phyloP scores from a whole-genome alignment of 2,888 invertebrate genomes.

The Andrena praecox region DNA sequence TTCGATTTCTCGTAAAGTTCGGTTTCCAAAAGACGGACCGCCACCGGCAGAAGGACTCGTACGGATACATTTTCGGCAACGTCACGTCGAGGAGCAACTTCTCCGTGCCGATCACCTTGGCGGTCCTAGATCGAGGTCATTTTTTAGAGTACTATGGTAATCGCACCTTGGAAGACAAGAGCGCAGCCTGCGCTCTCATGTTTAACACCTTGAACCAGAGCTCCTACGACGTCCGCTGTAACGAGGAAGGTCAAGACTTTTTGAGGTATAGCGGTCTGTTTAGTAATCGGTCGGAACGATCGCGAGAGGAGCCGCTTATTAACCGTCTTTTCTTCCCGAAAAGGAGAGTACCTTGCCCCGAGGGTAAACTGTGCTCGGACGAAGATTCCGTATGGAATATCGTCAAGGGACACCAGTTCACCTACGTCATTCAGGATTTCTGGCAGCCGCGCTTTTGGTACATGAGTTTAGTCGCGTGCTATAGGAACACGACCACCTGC shows the following conservation, averaged over 20 bases:
- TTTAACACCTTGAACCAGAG: slow-evolving; percentile 92
- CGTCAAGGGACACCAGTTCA: slow-evolving; percentile 95
- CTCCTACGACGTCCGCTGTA: slow-evolving; percentile 94
- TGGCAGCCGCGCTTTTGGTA: slow-evolving; percentile 98
- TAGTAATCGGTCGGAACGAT: too few relatives aligned
- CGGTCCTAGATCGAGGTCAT: slow-evolving; percentile 95
- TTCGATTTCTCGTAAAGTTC: slow-evolving; percentile 97
- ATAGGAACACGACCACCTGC: slow-evolving; percentile 92
- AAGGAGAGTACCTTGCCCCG: slow-evolving; percentile 93
- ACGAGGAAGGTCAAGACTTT: slow-evolving; percentile 91
- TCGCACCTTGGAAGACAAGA: slow-evolving; percentile 88
- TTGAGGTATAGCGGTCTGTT: slow-evolving; percentile 84
- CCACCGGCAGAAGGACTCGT: slow-evolving; percentile 93
- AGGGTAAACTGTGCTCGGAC: slow-evolving; percentile 92
- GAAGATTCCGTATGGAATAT: slow-evolving; percentile 95
- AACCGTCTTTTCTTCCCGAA: slow-evolving; percentile 26
- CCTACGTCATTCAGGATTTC: slow-evolving; percentile 95
- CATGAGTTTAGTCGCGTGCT: slow-evolving; percentile 96
- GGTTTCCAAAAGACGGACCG: slow-evolving; percentile 98
- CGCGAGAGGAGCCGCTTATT: background rate
- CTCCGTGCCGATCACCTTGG: slow-evolving; percentile 91
- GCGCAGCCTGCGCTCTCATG: slow-evolving; percentile 93
- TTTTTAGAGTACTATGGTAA: slow-evolving; percentile 96
- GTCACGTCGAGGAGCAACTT: slow-evolving; percentile 91
- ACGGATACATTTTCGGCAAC: slow-evolving; percentile 98